phyloP scores from a whole-genome alignment of 2,888 invertebrate species.

The Meteorus cinctellus region DNA sequence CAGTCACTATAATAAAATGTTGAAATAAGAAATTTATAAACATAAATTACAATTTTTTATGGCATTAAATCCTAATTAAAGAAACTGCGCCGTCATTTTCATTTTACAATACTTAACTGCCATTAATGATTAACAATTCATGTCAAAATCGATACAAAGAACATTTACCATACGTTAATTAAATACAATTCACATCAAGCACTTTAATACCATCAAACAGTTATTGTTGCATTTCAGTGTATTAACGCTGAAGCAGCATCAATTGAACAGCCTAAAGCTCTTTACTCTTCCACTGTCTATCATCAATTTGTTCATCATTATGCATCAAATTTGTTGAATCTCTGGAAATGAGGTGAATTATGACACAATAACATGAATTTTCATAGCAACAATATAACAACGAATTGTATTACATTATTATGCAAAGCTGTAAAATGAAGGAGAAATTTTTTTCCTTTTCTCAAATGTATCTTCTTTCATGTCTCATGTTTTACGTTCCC shows the following conservation, averaged over 20 bases:
- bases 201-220: neutral
- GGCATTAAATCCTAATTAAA: too few species aligned
- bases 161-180: neutral
- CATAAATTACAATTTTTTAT: too few species aligned
- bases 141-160: too few species aligned
- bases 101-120: too few species aligned
- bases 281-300: neutral
- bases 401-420: constrained; percentile 1
- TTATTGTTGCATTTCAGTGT: neutral
- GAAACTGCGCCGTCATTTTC: too few species aligned
- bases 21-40: too few species aligned
- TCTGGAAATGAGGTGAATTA: neutral
- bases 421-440: neutral
- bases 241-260: neutral
- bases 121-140: too few species aligned
- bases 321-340: neutral
- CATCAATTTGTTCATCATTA: neutral
- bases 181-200: neutral
- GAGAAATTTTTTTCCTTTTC: neutral
- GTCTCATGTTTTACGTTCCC: constrained; percentile 9
- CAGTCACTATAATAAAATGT: too few species aligned
- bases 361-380: neutral
- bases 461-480: constrained; percentile 1
- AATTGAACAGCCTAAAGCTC: neutral
- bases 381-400: neutral